phyloP scores from a whole-genome alignment of 2,113 vertebrate genomes.

The Todiramphus saurophagus region DNA sequence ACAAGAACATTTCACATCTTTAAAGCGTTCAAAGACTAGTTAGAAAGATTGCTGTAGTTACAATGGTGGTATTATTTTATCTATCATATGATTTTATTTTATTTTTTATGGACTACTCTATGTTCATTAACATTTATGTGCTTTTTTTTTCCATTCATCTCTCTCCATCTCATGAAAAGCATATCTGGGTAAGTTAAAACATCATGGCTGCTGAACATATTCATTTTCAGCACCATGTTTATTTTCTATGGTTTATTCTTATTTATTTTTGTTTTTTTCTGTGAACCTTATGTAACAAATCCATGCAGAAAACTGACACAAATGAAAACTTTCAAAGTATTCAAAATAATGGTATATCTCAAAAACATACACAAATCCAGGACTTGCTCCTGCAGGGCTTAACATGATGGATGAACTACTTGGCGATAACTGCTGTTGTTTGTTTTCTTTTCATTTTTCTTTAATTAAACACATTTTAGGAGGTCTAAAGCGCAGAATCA shows the following conservation, averaged over 20 bases:
- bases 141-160: constrained; percentile 93
- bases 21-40: background rate
- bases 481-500: background rate
- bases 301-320: background rate
- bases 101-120: constrained; percentile 67
- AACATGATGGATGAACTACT: background rate
- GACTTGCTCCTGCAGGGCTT: background rate
- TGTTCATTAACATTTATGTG: constrained; percentile 92
- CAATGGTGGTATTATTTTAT: constrained; percentile 67
- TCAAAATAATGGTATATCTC: background rate
- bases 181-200: constrained; percentile 87
- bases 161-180: constrained; percentile 90
- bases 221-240: constrained; percentile 82
- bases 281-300: constrained; percentile 3
- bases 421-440: background rate
- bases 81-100: constrained; percentile 34
- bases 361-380: background rate
- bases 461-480: background rate
- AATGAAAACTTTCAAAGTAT: background rate
- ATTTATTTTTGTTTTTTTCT: constrained; percentile 14
- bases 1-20: background rate
- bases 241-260: constrained; percentile 53
- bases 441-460: background rate
- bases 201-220: constrained; percentile 81
- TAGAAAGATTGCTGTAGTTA: constrained; percentile 42